Evolutionary conservation across 2,888 invertebrate species (phyloP), one percentile per base, ranked within the genome.

Genomic region (Sialis lutaria): DNA sequence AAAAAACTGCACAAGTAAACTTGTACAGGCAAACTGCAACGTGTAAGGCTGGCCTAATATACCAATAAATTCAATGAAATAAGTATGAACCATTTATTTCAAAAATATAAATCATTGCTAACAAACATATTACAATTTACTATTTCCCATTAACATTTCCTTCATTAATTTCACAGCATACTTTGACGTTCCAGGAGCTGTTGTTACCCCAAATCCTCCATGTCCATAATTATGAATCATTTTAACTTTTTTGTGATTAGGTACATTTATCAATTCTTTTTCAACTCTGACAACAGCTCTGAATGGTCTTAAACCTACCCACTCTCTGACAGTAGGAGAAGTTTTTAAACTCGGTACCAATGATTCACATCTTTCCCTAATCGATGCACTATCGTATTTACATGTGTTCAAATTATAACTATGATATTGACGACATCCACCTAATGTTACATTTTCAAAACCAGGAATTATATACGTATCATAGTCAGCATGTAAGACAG

Each of bases 211-310:
- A 60, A 92, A 91, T 0, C 91, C 92, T 1, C 93, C 92, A 61
- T 95, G 95, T 0, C 95, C 95, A 60, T 95, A 95, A 64, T 93
- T 90, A 61, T 96, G 95, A 6, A 95, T 80, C 33, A 93, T 71
- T 70, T 77, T 72, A 1, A 69, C 51, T 52, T 61, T 68, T 52
- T 68, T 60, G 1, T 73, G 73, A 8, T 62, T 51, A 7, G 8
- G n/a, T 33, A 51, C 48, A n/a, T 52, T 52, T 22, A 61, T 51
- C 30, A 56, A 53, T 58, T 86, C 84, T 0, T 70, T 64, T 57
- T 86, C 88, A 51, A 91, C 78, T 55, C 90, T 68, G 22, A 82
- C 75, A 39, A 76, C 69, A 56, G 70, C 68, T 44, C 93, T 72
- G 59, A 89, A 82, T 0, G 95, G 95, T 50, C 95, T 68, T 42